Evolutionary conservation across 2,113 vertebrate genomes (phyloP).

Genomic region (Spheniscus mendiculus): DNA sequence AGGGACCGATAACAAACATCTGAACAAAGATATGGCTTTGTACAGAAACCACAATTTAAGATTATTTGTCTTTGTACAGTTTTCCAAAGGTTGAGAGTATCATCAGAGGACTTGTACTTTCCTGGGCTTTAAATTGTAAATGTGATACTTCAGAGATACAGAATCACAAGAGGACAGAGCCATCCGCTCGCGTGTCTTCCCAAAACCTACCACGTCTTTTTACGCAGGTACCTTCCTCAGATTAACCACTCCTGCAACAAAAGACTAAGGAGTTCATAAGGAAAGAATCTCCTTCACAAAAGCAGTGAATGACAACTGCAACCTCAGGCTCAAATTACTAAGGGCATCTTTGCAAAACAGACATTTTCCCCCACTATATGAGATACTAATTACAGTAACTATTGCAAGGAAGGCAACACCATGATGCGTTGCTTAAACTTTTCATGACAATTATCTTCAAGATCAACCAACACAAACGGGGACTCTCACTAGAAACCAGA

Average conservation of each 20-base stretch:
- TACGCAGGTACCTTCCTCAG: neutral
- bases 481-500: neutral
- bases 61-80: neutral
- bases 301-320: rapidly evolving
- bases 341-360: rapidly evolving
- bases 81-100: neutral
- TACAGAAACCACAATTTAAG: neutral
- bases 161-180: neutral
- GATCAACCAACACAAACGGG: neutral
- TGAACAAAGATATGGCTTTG: neutral
- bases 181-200: neutral
- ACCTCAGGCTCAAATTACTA: neutral
- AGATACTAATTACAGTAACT: neutral
- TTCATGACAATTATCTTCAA: rapidly evolving
- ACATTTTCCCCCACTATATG: neutral
- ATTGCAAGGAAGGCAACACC: neutral
- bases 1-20: neutral
- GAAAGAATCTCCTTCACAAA: neutral
- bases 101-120: neutral
- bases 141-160: neutral
- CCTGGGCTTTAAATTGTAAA: neutral
- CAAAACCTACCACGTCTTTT: neutral
- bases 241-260: neutral
- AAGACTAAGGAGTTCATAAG: rapidly evolving
- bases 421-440: rapidly evolving